These are phyloP conservation scores for Pseudochirops corinnae DNA, from an alignment of 2,797 vertebrate species.

Conservation along the genomic window DNA sequence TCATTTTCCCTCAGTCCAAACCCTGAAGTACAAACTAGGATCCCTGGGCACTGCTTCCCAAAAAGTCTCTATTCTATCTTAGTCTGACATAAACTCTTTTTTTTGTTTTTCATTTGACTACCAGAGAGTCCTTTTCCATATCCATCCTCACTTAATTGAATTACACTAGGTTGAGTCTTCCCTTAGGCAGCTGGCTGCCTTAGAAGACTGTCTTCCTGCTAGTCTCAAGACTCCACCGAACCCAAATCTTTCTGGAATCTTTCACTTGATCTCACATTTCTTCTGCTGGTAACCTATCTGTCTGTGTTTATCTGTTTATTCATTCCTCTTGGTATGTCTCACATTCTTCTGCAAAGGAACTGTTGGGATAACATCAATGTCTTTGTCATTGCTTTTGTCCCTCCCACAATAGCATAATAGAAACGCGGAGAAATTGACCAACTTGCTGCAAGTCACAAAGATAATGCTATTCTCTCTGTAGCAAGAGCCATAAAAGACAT, in stretches of 20 bases:
- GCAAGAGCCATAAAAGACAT: background rate
- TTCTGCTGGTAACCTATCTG: background rate
- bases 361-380: background rate
- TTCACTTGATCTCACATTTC: background rate
- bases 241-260: background rate
- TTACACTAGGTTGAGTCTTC: background rate
- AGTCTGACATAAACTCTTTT: background rate
- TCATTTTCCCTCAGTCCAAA: background rate
- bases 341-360: background rate
- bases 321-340: background rate
- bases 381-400: background rate
- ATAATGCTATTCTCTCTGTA: background rate
- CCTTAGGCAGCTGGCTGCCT: background rate
- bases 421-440: background rate
- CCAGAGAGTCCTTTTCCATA: background rate
- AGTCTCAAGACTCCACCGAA: background rate
- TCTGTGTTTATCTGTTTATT: background rate
- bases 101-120: background rate
- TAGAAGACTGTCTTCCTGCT: background rate
- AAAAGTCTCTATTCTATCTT: constrained; percentile 6
- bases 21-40: background rate
- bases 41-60: background rate
- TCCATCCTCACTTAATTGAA: background rate
- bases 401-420: background rate
- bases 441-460: background rate